Base-by-base conservation (phyloP, 2,797 vertebrate genomes). In the Mastacembelus armatus region DNA sequence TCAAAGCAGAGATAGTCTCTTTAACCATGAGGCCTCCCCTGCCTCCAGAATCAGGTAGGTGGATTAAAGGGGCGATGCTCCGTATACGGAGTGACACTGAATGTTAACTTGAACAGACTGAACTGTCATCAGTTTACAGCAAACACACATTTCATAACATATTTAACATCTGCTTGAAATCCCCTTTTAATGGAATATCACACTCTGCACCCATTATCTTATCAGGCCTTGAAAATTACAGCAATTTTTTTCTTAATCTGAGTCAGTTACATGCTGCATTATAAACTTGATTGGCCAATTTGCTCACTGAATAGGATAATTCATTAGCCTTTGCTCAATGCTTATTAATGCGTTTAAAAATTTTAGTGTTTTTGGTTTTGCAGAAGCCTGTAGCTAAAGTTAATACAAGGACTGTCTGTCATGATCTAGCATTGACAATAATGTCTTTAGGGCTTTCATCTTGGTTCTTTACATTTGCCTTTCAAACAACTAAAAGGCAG, bases 401-500 rank as follows among this genome's bases (percentile, higher is more conserved):
- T 63, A 61, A 83, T 50, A 7, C 15, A 33, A 48, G 69, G 55
- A 73, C 52, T 16, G 26, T 33, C 54, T 67, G 79, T 83, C 82
- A 81, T 58, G 66, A 80, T 75, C 74, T 74, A 80, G 73, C 78
- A 54, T 30, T 74, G 77, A 74, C 52, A 38, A 71, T 64, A 59
- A 71, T 71, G 66, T 81, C 83, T 87, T 58, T 14, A 67, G 66
- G 77, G 81, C 36, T 79, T 89, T 85, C 70, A 75, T 83, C 81
- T 84, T 62, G 76, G 75, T 74, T 85, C 81, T 85, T 88, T 70
- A 81, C 85, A 84, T 89, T 88, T 87, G 77, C 82, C 78, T 88
- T 78, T 77, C 61, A 75, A 83, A 81, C 83, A 74, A 74, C 55
- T 67, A 48, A 81, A 80, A 76, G 71, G 57, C 83, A 80, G 59